phyloP scores from a whole-genome alignment of 2,797 vertebrate species.

The Manis javanica region DNA sequence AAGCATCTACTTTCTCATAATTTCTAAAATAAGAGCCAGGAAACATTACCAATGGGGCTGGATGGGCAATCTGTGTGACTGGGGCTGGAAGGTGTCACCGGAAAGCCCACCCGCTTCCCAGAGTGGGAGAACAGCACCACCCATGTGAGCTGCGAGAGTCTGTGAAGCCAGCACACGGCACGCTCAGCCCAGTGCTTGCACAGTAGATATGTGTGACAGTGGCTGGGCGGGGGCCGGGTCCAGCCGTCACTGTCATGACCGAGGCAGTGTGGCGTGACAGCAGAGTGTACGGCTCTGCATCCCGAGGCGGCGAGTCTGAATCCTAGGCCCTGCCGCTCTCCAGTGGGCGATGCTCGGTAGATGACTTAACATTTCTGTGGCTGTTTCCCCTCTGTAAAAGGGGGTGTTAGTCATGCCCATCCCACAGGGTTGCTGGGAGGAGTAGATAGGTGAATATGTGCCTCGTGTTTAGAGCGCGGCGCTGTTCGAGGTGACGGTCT shows the following conservation, averaged over 20 bases:
- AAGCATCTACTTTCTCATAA: not conserved
- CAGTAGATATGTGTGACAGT: fast-evolving
- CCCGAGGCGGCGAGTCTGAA: not conserved
- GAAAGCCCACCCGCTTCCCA: not conserved
- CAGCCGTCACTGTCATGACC: fast-evolving
- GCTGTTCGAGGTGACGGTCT: too few species aligned
- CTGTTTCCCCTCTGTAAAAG: not conserved
- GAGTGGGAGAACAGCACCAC: too few species aligned
- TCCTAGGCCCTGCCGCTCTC: not conserved
- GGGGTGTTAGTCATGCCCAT: not conserved
- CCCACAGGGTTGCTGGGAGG: not conserved
- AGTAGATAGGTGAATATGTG: not conserved
- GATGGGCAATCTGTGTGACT: not conserved
- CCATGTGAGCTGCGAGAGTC: fast-evolving
- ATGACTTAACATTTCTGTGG: not conserved
- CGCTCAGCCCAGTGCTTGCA: not conserved
- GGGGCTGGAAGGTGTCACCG: fast-evolving
- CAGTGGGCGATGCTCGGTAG: not conserved
- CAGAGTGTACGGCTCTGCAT: fast-evolving
- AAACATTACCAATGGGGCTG: fast-evolving
- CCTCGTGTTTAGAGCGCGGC: not conserved
- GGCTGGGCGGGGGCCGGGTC: not conserved
- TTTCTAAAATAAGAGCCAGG: not conserved
- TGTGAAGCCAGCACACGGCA: fast-evolving
- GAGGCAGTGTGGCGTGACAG: not conserved